These are phyloP conservation scores for Trachurus trachurus DNA, from an alignment of 2,797 vertebrate genomes.

Conservation along the genomic window DNA sequence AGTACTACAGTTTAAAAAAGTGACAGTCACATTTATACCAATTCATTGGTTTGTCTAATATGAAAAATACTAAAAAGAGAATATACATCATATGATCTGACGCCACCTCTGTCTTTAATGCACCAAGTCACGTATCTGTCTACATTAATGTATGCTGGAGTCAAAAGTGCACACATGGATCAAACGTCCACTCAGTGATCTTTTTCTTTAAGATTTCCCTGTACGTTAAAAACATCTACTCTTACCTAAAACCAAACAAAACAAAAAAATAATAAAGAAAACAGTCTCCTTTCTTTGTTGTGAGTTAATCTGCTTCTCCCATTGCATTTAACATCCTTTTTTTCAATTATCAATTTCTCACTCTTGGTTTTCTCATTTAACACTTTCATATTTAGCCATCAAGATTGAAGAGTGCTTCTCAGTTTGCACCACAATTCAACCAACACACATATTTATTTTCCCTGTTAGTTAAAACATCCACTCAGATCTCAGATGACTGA, in stretches of 20 bases:
- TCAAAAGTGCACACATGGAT: neutral
- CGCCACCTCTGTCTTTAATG: neutral
- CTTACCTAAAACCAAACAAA: neutral
- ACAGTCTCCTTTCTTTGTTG: neutral
- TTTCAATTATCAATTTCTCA: conserved; percentile 13
- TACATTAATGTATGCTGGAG: neutral
- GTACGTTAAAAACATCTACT: conserved; percentile 9
- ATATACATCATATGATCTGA: neutral
- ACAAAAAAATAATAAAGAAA: neutral
- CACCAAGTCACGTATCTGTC: neutral
- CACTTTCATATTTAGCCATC: conserved; percentile 21
- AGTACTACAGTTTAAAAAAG: neutral
- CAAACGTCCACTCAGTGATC: neutral
- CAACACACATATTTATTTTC: conserved; percentile 14
- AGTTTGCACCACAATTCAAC: neutral
- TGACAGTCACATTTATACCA: neutral
- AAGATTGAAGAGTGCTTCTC: neutral
- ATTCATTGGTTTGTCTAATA: neutral
- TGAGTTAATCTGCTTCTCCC: conserved; percentile 15
- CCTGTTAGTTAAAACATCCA: neutral
- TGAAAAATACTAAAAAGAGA: neutral
- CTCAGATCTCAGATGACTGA: neutral
- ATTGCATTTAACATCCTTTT: neutral
- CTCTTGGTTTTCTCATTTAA: conserved; percentile 2
- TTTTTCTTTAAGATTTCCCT: neutral